phyloP scores from a whole-genome alignment of 2,888 invertebrate genomes.

The Colostygia pectinataria region DNA sequence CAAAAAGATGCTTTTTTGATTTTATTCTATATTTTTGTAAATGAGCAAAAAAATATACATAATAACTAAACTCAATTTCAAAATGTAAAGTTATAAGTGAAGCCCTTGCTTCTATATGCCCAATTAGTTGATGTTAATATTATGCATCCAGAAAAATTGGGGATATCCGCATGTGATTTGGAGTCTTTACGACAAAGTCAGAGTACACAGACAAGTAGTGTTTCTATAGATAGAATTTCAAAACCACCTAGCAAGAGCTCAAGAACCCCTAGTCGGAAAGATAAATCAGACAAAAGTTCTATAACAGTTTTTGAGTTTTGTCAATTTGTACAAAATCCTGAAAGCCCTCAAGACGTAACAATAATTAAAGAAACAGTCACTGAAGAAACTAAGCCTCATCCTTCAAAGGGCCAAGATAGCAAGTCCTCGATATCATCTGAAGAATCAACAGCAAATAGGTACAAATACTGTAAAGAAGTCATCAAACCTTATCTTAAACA shows the following conservation, averaged over 20 bases:
- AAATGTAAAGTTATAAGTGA: slow-evolving; percentile 11
- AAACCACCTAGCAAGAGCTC: slow-evolving; percentile 5
- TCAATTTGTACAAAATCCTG: slow-evolving; percentile 43
- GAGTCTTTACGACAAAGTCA: slow-evolving; percentile 37
- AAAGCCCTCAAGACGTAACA: slow-evolving; percentile 37
- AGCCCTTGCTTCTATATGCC: neutral
- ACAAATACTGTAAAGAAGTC: slow-evolving; percentile 53
- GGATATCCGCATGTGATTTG: slow-evolving; percentile 32
- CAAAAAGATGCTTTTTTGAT: too few relatives aligned
- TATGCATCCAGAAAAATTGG: slow-evolving; percentile 47
- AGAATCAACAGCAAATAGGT: slow-evolving; percentile 36
- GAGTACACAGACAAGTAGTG: slow-evolving; percentile 45
- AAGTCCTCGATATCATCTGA: slow-evolving; percentile 12
- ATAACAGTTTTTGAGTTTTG: slow-evolving; percentile 44
- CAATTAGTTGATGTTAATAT: slow-evolving; percentile 28
- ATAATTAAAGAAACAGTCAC: slow-evolving; percentile 45
- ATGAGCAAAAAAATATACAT: too few relatives aligned
- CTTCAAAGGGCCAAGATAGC: neutral
- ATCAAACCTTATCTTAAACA: slow-evolving; percentile 48
- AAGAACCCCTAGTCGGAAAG: slow-evolving; percentile 31
- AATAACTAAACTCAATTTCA: neutral
- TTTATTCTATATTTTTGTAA: too few relatives aligned
- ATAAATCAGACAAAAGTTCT: slow-evolving; percentile 34
- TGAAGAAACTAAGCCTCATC: slow-evolving; percentile 39
- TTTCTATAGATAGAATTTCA: slow-evolving; percentile 7